A percentile compares a stretch with the other conserved stretches of the same genome.
Evolutionary conservation across 2,113 vertebrate genomes (phyloP).

Genomic region (Indicator indicator): DNA sequence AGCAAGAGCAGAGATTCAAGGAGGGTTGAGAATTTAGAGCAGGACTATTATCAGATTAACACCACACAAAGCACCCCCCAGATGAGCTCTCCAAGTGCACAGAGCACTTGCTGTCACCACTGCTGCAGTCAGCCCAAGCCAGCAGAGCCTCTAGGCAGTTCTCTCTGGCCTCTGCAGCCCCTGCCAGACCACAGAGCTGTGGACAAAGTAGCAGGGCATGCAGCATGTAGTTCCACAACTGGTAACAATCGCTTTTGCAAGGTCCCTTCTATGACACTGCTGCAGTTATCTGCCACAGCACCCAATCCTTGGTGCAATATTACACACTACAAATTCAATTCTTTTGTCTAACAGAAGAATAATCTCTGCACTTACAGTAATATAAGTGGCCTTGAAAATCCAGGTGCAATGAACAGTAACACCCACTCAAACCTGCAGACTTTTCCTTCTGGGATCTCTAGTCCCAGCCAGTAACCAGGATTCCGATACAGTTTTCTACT

Average conservation of each 20-base stretch:
- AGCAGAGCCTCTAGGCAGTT: fast-evolving
- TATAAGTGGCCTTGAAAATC: not conserved
- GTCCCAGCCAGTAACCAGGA: fast-evolving
- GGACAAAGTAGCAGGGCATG: not conserved
- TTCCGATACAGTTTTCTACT: not conserved
- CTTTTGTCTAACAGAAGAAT: not conserved
- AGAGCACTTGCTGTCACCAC: not conserved
- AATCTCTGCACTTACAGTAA: not conserved
- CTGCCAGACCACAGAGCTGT: not conserved
- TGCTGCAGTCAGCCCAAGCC: fast-evolving
- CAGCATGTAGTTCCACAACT: not conserved
- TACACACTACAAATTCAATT: not conserved
- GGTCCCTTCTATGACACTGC: not conserved
- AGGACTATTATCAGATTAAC: not conserved
- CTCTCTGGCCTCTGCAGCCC: not conserved
- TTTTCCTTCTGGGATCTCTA: not conserved
- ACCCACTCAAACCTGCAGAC: not conserved
- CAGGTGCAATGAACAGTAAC: not conserved
- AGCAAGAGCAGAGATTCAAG: not conserved
- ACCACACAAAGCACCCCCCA: not conserved
- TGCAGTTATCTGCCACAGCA: not conserved
- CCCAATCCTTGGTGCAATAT: fast-evolving
- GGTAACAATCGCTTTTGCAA: not conserved
- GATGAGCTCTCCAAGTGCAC: not conserved
- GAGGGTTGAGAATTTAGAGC: not conserved